phyloP scores from a whole-genome alignment of 2,797 vertebrate genomes.

The Alfaro cultratus region DNA sequence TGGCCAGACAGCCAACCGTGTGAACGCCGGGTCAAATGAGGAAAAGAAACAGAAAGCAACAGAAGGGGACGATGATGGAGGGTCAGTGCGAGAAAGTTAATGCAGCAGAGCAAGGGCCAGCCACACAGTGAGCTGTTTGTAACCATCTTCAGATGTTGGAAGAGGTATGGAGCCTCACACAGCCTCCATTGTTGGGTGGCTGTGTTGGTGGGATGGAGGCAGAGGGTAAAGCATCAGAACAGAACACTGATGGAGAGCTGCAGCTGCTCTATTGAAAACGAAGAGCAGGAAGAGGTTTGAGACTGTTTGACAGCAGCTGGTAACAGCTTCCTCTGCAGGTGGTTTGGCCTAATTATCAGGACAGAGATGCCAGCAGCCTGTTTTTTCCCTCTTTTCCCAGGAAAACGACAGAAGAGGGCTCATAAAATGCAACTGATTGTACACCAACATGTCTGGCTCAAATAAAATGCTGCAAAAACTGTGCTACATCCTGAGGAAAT shows the following conservation, averaged over 20 bases:
- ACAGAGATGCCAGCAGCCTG: constrained; percentile 56
- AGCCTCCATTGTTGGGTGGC: constrained; percentile 58
- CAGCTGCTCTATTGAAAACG: constrained; percentile 73
- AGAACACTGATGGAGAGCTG: constrained; percentile 43
- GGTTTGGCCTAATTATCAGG: constrained; percentile 70
- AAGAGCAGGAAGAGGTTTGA: constrained; percentile 52
- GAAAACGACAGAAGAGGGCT: constrained; percentile 42
- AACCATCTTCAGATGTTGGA: constrained; percentile 59
- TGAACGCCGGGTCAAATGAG: constrained; percentile 41
- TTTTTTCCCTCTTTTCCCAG: constrained; percentile 38
- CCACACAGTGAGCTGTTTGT: constrained; percentile 64
- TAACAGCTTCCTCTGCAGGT: constrained; percentile 73
- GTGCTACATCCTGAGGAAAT: constrained; percentile 52
- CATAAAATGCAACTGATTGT: constrained; percentile 36
- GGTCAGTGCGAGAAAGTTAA: constrained; percentile 44
- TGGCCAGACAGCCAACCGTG: constrained; percentile 35
- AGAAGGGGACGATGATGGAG: constrained; percentile 8
- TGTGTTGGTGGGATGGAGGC: constrained; percentile 47
- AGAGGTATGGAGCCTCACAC: constrained; percentile 53
- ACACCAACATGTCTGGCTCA: constrained; percentile 29
- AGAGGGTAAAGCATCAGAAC: constrained; percentile 48
- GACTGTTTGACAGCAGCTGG: constrained; percentile 69
- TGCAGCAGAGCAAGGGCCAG: constrained; percentile 45
- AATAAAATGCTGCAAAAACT: constrained; percentile 47
- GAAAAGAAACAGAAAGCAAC: constrained; percentile 25